Evolutionary conservation across 1,140 invertebrate genomes (phyloP).

Genomic region (Drosophila kohkoa): DNA sequence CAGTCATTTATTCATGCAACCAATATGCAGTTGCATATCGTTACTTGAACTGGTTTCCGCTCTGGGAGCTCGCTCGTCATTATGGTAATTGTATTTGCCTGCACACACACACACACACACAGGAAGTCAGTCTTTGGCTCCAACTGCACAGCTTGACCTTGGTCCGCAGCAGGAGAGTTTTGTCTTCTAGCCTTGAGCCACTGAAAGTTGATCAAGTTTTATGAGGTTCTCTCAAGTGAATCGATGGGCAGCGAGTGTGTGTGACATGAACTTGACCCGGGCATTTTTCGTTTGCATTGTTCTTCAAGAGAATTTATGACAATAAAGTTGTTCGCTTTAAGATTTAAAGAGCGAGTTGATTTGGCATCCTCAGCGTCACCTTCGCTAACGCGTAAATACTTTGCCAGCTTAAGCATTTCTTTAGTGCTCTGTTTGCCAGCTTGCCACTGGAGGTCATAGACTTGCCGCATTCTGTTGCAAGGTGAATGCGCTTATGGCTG

Average conservation of each 20-base stretch:
- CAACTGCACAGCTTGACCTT: conserved; percentile 18
- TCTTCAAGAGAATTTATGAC: too few species aligned
- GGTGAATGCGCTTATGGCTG: conserved; percentile 26
- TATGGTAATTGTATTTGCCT: conserved; percentile 36
- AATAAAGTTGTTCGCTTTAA: background rate
- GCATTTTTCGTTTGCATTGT: conserved; percentile 17
- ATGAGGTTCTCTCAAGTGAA: conserved; percentile 54
- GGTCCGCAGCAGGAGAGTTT: conserved; percentile 19
- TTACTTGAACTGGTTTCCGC: conserved; percentile 19
- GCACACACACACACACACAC: conserved; percentile 9
- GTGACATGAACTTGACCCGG: conserved; percentile 38
- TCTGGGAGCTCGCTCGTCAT: conserved; percentile 10
- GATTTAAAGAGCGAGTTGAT: background rate
- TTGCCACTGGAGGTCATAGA: conserved; percentile 8
- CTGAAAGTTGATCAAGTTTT: conserved; percentile 70
- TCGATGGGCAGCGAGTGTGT: conserved; percentile 2
- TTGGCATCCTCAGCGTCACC: background rate
- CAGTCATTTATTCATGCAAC: conserved; percentile 15
- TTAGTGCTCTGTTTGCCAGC: background rate
- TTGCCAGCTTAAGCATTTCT: conserved; percentile 2
- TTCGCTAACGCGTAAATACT: conserved; percentile 5
- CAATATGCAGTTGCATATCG: conserved; percentile 26
- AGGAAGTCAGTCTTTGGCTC: background rate
- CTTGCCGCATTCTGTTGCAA: conserved; percentile 16
- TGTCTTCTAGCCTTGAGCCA: conserved; percentile 46